Evolutionary conservation across 2,888 invertebrate genomes (phyloP).

Genomic region (Dryadula phaetusa): DNA sequence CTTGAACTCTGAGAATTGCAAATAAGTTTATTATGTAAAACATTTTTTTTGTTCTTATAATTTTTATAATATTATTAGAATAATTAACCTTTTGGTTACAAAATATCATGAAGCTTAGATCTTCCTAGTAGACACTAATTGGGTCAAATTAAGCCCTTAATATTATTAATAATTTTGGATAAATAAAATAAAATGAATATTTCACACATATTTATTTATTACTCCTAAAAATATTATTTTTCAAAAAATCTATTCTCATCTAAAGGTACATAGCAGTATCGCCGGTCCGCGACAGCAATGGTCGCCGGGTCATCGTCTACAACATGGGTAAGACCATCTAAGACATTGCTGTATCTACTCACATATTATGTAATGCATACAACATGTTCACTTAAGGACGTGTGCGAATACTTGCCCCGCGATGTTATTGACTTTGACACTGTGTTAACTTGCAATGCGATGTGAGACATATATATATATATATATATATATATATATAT

Average conservation of each 20-base stretch:
- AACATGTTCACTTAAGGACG: constrained; percentile 25
- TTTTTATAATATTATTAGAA: background rate
- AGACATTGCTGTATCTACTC: constrained; percentile 47
- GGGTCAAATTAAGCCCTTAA: no score
- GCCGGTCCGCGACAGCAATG: constrained; percentile 88
- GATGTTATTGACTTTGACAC: constrained; percentile 44
- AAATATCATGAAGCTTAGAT: background rate
- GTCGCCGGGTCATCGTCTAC: constrained; percentile 89
- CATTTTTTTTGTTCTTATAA: background rate
- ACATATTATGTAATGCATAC: constrained; percentile 25
- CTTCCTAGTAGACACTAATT: no score
- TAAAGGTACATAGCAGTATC: constrained; percentile 89
- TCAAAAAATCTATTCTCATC: constrained; percentile 43
- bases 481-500: background rate
- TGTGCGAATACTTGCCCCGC: constrained; percentile 36
- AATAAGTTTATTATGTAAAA: constrained; percentile 46
- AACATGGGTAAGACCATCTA: constrained; percentile 82
- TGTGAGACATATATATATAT: constrained; percentile 30
- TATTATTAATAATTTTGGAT: no score
- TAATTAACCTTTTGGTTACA: constrained; percentile 11
- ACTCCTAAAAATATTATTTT: background rate
- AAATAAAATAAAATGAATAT: no score
- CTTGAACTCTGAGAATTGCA: constrained; percentile 56
- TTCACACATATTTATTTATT: no score
- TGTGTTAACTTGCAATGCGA: constrained; percentile 26